phyloP scores from a whole-genome alignment of 2,888 invertebrate species.

The Habroteleia sp. region DNA sequence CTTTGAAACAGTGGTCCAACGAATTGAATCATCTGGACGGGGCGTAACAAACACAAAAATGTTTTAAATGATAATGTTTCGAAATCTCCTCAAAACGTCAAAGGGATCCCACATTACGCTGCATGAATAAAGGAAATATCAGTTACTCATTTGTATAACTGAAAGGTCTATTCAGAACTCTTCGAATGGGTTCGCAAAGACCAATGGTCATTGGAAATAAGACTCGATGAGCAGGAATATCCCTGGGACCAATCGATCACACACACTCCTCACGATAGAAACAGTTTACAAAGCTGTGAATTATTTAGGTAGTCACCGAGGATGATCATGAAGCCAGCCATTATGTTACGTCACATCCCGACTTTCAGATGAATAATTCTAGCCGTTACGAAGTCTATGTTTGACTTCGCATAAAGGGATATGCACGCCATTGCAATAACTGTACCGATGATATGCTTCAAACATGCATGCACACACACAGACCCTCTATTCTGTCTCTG shows the following conservation, averaged over 20 bases:
- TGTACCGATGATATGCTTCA: conserved; percentile 31
- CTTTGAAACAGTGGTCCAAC: no score
- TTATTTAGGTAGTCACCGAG: conserved; percentile 57
- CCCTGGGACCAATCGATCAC: conserved; percentile 35
- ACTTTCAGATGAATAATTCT: conserved; percentile 64
- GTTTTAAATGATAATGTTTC: conserved; percentile 43
- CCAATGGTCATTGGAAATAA: conserved; percentile 17
- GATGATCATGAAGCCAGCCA: conserved; percentile 59
- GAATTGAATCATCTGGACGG: conserved; percentile 25
- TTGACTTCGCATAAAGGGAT: conserved; percentile 62
- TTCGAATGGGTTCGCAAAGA: neutral
- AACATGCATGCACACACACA: conserved; percentile 12
- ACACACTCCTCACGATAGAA: neutral
- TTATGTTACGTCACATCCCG: conserved; percentile 55
- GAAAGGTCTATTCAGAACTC: conserved; percentile 8
- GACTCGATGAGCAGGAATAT: conserved; percentile 22
- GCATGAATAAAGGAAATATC: conserved; percentile 13
- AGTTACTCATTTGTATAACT: conserved; percentile 17
- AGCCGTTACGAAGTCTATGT: conserved; percentile 53
- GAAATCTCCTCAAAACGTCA: conserved; percentile 11
- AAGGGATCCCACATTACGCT: conserved; percentile 7
- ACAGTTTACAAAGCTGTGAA: conserved; percentile 42
- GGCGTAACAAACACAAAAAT: conserved; percentile 19
- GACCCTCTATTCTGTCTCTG: conserved; percentile 8
- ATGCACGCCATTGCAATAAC: conserved; percentile 45